These are phyloP conservation scores for Varanus salvator DNA, from an alignment of 2,113 vertebrate species.

Conservation along the genomic window DNA sequence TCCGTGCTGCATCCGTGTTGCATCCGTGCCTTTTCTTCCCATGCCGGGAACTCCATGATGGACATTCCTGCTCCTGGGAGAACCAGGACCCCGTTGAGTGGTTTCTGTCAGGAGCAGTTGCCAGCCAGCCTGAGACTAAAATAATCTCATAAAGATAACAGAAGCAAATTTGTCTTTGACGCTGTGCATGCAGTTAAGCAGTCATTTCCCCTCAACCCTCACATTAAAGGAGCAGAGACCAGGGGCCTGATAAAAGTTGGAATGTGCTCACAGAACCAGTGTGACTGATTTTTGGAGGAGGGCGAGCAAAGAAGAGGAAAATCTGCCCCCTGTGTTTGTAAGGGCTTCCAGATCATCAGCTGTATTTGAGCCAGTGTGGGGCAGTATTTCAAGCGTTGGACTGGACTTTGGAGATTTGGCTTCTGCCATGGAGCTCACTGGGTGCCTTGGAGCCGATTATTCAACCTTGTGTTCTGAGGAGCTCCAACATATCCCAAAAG, in stretches of 20 bases:
- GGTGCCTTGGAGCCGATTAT: too few relatives aligned
- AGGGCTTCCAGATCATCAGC: constrained; percentile 49
- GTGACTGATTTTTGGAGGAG: constrained; percentile 57
- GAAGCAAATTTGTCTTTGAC: constrained; percentile 72
- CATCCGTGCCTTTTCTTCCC: not conserved
- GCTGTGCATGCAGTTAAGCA: constrained; percentile 63
- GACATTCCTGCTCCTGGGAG: constrained; percentile 33
- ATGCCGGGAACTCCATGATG: constrained; percentile 33
- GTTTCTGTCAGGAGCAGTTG: constrained; percentile 55
- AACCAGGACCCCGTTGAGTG: constrained; percentile 56
- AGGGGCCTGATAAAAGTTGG: constrained; percentile 68
- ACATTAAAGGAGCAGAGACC: constrained; percentile 67
- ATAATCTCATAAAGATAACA: constrained; percentile 63
- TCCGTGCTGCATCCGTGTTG: not conserved
- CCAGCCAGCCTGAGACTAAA: constrained; percentile 61
- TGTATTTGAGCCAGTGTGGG: too few relatives aligned
- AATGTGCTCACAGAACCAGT: constrained; percentile 58
- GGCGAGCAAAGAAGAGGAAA: constrained; percentile 29
- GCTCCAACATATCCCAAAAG: too few relatives aligned
- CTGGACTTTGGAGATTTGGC: too few relatives aligned
- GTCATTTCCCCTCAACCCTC: constrained; percentile 67
- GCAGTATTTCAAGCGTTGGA: too few relatives aligned
- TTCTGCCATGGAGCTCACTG: too few relatives aligned
- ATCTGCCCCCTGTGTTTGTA: constrained; percentile 23
- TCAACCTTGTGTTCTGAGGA: too few relatives aligned